Conservation (phyloP, 92 coral and sea anemone genomes). For the Umimayanthus kanabou region DNA sequence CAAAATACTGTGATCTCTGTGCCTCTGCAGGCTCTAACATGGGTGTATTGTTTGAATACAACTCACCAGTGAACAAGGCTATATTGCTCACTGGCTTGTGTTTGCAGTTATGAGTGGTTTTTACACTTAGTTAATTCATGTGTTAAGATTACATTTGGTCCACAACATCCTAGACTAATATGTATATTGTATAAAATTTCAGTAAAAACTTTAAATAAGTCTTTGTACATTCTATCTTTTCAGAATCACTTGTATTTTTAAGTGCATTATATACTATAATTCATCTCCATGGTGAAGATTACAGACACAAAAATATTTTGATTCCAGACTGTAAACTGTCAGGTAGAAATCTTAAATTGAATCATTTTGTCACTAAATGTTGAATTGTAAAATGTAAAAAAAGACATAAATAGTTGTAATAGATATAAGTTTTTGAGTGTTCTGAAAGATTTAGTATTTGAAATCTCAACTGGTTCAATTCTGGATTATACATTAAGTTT, state of each 20-base stretch:
- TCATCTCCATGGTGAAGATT: conserved; percentile 22
- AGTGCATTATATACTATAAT: not conserved
- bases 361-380: not conserved
- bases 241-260: not conserved
- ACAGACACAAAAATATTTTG: conserved; percentile 9
- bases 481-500: not conserved
- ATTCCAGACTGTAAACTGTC: not conserved
- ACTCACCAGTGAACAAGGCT: conserved; percentile 7
- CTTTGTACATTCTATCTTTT: not conserved
- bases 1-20: not conserved
- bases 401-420: not conserved
- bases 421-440: not conserved
- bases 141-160: conserved; percentile 1
- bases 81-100: conserved; percentile 5
- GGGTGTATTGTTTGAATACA: conserved; percentile 1
- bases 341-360: not conserved
- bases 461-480: not conserved
- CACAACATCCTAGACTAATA: not conserved
- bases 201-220: too few species aligned
- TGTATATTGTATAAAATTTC: not conserved
- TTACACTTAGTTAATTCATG: not conserved
- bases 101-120: not conserved
- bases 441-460: not conserved
- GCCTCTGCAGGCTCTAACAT: conserved; percentile 10
- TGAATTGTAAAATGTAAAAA: not conserved